Base-by-base conservation (phyloP, 92 coral and sea anemone species). In the Palythoa grandiflora region DNA sequence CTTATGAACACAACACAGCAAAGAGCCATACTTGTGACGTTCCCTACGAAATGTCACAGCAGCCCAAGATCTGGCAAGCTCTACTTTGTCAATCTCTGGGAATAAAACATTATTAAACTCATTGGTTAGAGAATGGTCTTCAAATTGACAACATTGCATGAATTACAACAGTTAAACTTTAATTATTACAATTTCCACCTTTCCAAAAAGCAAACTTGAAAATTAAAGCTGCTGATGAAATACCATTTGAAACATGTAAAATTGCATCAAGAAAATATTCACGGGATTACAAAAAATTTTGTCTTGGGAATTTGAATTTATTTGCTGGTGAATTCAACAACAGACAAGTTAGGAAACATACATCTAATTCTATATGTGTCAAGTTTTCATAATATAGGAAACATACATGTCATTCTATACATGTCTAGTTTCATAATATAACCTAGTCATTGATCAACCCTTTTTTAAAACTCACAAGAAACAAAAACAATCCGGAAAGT, bases 11-110 rank as follows among this genome's bases (percentile, higher is more conserved):
- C 61, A 68, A 65, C 21, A 81, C 38, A 51, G 86, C 38, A 16
- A 19, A 66, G 60, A 81, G 75, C 75, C 86, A 81, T 81, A 66
- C 75, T 81, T 68, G 86, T 48, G 86, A 66, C 86, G 47, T 66
- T 81, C 86, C 74, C 38, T 11, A 44, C 21, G 86, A 81, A 81
- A 81, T 48, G 73, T 63, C 86, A 66, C 75, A 65, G 86, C 51
- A 44, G 86, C 86, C 73, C 86, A 81, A 66, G 19, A 40, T 70
- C 59, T 40, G 9, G 54, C 57, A 68, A 79, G 28, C 73, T 68
- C 47, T 81, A 81, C 75, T 81, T 65, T 21, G 75, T 81, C 28
- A 65, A 70, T 70, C 47, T 71, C 75, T 81, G 71, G 75, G 39
- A 15, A 50, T 2, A 57, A 40, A 80, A 66, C 21, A 80, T 66